These are phyloP conservation scores for Thymelicus lineola DNA, from an alignment of 2,888 invertebrate species.

Conservation along the genomic window DNA sequence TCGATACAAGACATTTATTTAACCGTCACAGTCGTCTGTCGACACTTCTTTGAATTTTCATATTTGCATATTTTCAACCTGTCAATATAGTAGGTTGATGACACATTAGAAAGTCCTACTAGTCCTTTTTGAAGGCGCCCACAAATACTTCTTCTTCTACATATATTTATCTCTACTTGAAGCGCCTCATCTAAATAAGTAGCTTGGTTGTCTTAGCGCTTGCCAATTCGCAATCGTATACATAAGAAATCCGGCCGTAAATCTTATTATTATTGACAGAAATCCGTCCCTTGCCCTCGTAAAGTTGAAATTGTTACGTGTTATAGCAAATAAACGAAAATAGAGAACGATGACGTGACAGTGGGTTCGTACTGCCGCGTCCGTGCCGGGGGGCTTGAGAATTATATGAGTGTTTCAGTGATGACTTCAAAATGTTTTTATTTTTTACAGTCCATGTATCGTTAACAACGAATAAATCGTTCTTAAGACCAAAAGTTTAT, in stretches of 20 bases:
- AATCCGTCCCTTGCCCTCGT: conserved; percentile 62
- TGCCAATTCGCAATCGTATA: conserved; percentile 20
- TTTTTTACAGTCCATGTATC: conserved; percentile 7
- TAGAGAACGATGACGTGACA: conserved; percentile 54
- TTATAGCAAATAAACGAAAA: conserved; percentile 68
- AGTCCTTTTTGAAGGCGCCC: no score
- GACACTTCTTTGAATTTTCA: no score
- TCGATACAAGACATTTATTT: no score
- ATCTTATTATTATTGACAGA: conserved; percentile 64
- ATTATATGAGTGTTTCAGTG: conserved; percentile 22
- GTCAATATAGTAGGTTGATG: no score
- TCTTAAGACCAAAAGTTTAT: no score
- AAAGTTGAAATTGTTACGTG: conserved; percentile 63
- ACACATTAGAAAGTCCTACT: no score
- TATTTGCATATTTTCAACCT: no score
- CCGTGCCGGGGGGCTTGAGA: background rate
- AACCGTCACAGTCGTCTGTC: no score
- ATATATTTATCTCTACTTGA: background rate
- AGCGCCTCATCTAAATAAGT: background rate
- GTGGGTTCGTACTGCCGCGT: conserved; percentile 13
- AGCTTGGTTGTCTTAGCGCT: background rate
- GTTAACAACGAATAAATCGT: background rate
- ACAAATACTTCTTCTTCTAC: no score
- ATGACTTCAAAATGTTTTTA: conserved; percentile 26
- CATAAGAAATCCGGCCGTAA: conserved; percentile 61